phyloP scores from a whole-genome alignment of 2,888 invertebrate genomes.

The Platycheirus albimanus region DNA sequence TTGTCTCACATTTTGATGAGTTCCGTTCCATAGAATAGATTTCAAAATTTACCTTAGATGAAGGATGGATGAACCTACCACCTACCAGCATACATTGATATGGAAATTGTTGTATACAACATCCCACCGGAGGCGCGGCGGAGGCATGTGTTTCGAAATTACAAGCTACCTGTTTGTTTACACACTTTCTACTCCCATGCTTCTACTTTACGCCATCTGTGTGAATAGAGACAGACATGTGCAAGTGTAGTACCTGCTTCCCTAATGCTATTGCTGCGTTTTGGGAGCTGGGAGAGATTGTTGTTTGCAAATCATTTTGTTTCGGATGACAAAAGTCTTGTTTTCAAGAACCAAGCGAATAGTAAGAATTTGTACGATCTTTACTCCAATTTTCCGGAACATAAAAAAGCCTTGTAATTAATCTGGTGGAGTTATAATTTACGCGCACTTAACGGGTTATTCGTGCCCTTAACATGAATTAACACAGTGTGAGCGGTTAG shows the following conservation, averaged over 20 bases:
- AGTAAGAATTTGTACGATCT: too few relatives aligned
- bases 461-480: too few relatives aligned
- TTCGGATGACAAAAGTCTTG: slow-evolving; percentile 49
- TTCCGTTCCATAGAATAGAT: slow-evolving; percentile 10
- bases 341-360: neutral
- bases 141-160: slow-evolving; percentile 17
- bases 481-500: too few relatives aligned
- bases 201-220: slow-evolving; percentile 21
- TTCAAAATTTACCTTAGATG: slow-evolving; percentile 16
- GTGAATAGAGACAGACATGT: neutral
- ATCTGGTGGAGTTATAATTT: too few relatives aligned
- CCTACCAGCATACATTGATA: too few relatives aligned
- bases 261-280: neutral
- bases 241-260: too few relatives aligned
- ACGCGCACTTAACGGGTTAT: too few relatives aligned
- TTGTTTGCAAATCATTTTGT: slow-evolving; percentile 56
- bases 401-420: too few relatives aligned
- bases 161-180: slow-evolving; percentile 38
- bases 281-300: neutral
- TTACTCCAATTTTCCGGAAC: too few relatives aligned
- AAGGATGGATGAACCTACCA: neutral
- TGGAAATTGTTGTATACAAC: slow-evolving; percentile 19
- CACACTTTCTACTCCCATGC: slow-evolving; percentile 35
- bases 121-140: slow-evolving; percentile 22
- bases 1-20: slow-evolving; percentile 44